Base-by-base conservation (phyloP, 37 sponge, comb jelly and placozoan species). In the Halichondria panicea region DNA sequence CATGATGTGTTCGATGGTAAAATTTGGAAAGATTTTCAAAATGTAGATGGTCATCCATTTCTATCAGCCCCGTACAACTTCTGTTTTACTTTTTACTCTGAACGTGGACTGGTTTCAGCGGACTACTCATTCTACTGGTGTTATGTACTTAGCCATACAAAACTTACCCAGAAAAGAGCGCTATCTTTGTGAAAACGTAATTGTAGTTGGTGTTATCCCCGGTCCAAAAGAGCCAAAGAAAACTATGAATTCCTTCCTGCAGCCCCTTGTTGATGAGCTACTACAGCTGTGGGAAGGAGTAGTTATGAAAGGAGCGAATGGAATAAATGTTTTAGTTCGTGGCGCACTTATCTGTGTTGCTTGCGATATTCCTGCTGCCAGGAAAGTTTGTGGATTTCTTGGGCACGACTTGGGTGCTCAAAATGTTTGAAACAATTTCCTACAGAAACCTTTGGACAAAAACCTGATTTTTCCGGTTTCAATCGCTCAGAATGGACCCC, bases 1-100 rank as follows among this genome's bases (percentile, higher is more conserved):
- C 12, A 12, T 24, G 91, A 85, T 75, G 73, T 90, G 2, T 90
- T 77, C 77, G 82, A 90, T 84, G 87, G 86, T 22, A 75, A 48
- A 55, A 39, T 90, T 7, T 85, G 86, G 86, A 56, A 81, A 54
- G 54, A 71, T 0, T 90, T 90, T 81, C 36, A 45, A 38, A 13
- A 21, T 66, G 28, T 40, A 40, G 28, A 55, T 37, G 60, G 30
- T 43, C 30, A 25, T 11, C 45, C 45, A 5, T 60, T 74, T 41
- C 41, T 74, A 5, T 38, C 52, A 12, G 55, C 53, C 19, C 65
- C 54, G 31, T 40, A 34, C 22, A 64, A 77, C 48, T 64, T n/a
- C n/a, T n/a, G n/a, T n/a, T n/a, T n/a, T 57, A 6, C 41, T n/a
- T 21, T 65, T 81, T 32, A 39, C 18, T 6, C 36, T 81, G 0